Base-by-base conservation (phyloP, 2,888 invertebrate species). In the Lissocephala sabroskyi region DNA sequence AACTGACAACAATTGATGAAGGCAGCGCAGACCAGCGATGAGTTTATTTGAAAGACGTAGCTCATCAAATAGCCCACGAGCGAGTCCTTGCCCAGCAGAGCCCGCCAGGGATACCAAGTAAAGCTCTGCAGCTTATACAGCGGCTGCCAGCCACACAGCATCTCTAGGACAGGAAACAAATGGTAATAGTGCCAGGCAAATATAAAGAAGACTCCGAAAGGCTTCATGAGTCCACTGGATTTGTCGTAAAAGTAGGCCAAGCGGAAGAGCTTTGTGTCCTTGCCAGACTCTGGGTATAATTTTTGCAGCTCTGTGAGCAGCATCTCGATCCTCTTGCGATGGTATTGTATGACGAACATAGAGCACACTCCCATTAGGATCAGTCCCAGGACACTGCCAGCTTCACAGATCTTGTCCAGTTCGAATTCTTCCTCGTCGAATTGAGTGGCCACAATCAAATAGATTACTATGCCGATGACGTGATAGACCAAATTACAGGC, bases 91-190 rank as follows among this genome's bases (percentile, higher is more conserved):
- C 50, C 47, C 10, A 47, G 30, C 9, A 49, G 5, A 18, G 59
- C 50, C 4, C 60, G 63, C 81, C 82, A 82, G 1, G 82, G 82
- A 59, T 81, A 82, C 82, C 83, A 82, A 10, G 81, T 80, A 39
- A 73, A 70, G 33, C 80, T 79, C 49, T 82, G 81, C 17, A 56
- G 65, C 18, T 62, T 71, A 45, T 61, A 78, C 9, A 39, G 51
- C 3, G 76, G 43, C 0, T 56, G 35, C 2, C 32, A 56, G 11
- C 41, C 81, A 73, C 11, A 66, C 16, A 3, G 1, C 1, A 73
- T 49, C 33, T 68, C 52, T 2, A 62, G 26, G 41, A 81, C 26
- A 0, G 82, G 81, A 13, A 73, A 19, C 0, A 45, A 3, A 37
- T 82, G 81, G 45, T 80, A 80, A 16, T 52, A 67, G 2, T 9